A percentile compares a stretch with the other conserved stretches of the same genome.
These are phyloP conservation scores for Orthosia incerta DNA, from an alignment of 2,888 invertebrate species.

Conservation along the genomic window DNA sequence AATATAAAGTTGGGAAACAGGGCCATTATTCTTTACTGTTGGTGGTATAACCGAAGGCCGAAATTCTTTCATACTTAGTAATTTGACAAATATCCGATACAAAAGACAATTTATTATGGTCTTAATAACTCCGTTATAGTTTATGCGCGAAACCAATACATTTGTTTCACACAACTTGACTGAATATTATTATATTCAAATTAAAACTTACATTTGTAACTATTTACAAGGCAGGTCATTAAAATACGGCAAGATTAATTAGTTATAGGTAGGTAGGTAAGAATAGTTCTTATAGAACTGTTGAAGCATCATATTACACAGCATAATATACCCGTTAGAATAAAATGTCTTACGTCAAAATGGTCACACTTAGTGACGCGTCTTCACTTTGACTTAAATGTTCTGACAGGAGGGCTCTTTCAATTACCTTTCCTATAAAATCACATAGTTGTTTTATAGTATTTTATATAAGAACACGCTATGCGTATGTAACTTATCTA, in stretches of 20 bases:
- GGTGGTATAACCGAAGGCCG: conserved; percentile 19
- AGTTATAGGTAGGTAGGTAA: conserved; percentile 23
- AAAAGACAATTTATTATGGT: conserved; percentile 28
- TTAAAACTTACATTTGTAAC: conserved; percentile 36
- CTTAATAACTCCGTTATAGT: conserved; percentile 5
- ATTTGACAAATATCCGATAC: conserved; percentile 22
- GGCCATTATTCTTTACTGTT: conserved; percentile 7
- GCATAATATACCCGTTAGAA: not conserved
- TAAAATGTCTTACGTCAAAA: conserved; percentile 1
- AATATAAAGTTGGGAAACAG: conserved; percentile 17
- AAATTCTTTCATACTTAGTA: conserved; percentile 8
- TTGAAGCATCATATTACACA: conserved; percentile 1
- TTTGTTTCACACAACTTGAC: conserved; percentile 32
- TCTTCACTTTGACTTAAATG: conserved; percentile 31
- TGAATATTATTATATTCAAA: conserved; percentile 24
- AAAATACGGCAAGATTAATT: conserved; percentile 53
- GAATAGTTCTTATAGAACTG: conserved; percentile 22
- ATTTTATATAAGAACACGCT: conserved; percentile 3
- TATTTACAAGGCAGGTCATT: conserved; percentile 60
- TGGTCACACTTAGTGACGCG: conserved; percentile 4
- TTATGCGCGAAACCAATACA: conserved; percentile 14
- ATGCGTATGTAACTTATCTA: conserved; percentile 59
- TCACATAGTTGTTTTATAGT: conserved; percentile 8
- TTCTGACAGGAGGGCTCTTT: conserved; percentile 14
- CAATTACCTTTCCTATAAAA: conserved; percentile 9